phyloP scores from a whole-genome alignment of 2,113 vertebrate genomes.

The Brachypteracias leptosomus region DNA sequence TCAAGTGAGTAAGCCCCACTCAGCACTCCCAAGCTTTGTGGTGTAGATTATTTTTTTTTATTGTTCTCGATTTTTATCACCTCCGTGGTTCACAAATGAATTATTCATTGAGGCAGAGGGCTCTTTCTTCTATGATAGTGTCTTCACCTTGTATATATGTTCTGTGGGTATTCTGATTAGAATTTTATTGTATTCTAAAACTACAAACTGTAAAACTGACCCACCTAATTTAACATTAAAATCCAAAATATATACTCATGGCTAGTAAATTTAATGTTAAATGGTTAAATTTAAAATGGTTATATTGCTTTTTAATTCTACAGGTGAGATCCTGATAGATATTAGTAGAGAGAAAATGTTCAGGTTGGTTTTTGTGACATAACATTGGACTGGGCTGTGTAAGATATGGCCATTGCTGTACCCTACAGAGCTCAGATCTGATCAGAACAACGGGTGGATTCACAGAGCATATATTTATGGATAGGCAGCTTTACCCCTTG shows the following conservation, averaged over 20 bases:
- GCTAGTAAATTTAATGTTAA: background rate
- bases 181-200: background rate
- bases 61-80: conserved; percentile 16
- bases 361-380: background rate
- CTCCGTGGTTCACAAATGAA: conserved; percentile 8
- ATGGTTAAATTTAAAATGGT: background rate
- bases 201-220: background rate
- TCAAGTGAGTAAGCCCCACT: background rate
- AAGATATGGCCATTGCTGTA: background rate
- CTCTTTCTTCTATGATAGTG: background rate
- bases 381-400: background rate
- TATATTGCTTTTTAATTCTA: background rate
- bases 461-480: background rate
- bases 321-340: background rate
- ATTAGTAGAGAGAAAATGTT: background rate
- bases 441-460: background rate
- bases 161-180: background rate
- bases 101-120: conserved; percentile 12
- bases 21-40: background rate
- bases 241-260: background rate
- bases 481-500: background rate
- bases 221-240: background rate
- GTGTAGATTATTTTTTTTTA: conserved; percentile 10
- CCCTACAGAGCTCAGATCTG: background rate
- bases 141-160: background rate